Conservation (phyloP, 2,113 vertebrate genomes). For the Hypomesus transpacificus region DNA sequence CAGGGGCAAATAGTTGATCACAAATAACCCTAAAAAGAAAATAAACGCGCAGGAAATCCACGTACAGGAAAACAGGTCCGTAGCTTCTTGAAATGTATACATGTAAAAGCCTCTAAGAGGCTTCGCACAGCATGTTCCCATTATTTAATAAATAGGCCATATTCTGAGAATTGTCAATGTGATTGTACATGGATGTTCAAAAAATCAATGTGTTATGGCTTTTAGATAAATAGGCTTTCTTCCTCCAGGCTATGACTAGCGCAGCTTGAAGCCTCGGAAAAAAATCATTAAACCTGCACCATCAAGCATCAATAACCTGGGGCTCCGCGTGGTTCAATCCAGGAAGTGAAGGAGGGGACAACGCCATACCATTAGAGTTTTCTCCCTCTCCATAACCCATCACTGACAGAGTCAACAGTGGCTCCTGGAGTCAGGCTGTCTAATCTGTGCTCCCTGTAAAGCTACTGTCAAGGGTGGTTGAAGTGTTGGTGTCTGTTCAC, state of each 20-base stretch:
- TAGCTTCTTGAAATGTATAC: too few species aligned
- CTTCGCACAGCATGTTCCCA: neutral
- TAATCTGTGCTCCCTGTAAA: slow-evolving; percentile 60
- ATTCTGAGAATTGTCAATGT: neutral
- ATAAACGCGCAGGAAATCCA: too few species aligned
- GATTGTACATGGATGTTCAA: neutral
- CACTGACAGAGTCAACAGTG: slow-evolving; percentile 39
- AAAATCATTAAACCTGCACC: slow-evolving; percentile 7
- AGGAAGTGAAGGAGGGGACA: slow-evolving; percentile 11
- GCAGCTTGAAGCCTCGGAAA: neutral
- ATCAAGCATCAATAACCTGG: slow-evolving; percentile 1
- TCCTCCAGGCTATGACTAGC: neutral
- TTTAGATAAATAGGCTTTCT: neutral
- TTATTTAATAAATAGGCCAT: neutral
- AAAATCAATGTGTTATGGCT: slow-evolving; percentile 2
- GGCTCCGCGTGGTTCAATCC: slow-evolving; percentile 6
- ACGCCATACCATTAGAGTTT: neutral
- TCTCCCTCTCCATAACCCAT: slow-evolving; percentile 9
- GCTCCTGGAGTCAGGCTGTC: slow-evolving; percentile 53
- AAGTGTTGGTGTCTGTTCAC: slow-evolving; percentile 59
- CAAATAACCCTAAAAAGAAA: too few species aligned
- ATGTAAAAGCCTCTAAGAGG: too few species aligned
- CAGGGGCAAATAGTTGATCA: too few species aligned
- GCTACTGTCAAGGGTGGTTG: slow-evolving; percentile 49
- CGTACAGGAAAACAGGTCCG: too few species aligned